These are phyloP conservation scores for Pteropus rufus DNA, from an alignment of 2,797 vertebrate species.

Conservation along the genomic window DNA sequence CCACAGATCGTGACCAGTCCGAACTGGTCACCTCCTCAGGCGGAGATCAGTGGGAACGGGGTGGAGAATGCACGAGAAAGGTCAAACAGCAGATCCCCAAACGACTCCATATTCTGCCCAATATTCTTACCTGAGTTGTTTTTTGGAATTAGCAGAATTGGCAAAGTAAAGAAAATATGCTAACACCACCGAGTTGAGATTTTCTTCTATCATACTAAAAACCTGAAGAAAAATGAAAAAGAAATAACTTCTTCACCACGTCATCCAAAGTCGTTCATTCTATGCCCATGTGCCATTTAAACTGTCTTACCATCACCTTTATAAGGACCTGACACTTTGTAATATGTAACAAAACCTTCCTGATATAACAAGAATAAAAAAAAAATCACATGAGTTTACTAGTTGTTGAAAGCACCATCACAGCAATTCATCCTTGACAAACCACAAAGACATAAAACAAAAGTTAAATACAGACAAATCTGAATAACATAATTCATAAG, in stretches of 20 bases:
- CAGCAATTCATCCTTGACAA: background rate
- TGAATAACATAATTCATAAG: background rate
- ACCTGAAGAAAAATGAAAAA: background rate
- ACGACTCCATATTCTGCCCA: fast-evolving
- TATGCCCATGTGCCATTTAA: background rate
- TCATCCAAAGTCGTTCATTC: too few species aligned
- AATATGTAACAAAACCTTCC: background rate
- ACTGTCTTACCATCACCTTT: background rate
- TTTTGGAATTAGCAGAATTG: background rate
- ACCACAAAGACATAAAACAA: background rate
- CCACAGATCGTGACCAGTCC: background rate
- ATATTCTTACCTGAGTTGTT: fast-evolving
- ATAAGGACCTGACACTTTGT: background rate
- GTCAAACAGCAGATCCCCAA: background rate
- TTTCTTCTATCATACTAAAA: background rate
- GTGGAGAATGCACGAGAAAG: fast-evolving
- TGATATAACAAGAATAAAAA: background rate
- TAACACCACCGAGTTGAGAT: background rate
- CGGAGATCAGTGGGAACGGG: background rate
- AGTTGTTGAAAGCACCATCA: background rate
- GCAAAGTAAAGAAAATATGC: background rate
- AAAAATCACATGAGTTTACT: background rate
- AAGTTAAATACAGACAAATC: background rate
- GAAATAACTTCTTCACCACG: background rate
- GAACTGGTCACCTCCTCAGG: background rate